Base-by-base conservation (phyloP, 2,113 vertebrate genomes). In the Pungitius pungitius region DNA sequence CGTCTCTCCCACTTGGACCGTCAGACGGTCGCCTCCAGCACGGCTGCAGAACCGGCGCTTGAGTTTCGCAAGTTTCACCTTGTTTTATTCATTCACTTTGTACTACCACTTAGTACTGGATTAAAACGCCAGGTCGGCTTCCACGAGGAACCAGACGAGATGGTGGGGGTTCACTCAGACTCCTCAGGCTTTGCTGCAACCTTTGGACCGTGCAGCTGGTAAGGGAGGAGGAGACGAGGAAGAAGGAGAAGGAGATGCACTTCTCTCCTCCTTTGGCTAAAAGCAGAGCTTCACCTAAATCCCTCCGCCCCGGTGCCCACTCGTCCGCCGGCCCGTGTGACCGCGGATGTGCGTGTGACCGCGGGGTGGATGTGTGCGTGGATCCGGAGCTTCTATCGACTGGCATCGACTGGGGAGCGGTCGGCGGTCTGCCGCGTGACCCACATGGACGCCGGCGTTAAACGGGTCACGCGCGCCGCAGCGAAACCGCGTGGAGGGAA, bases 381-480 rank as follows among this genome's bases (percentile, higher is more conserved):
- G 56, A 71, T 10, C 7, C 26, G 56, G 47, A 12, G 69, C 65
- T 69, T 85, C 43, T n/a, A 69, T 75, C 77, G 85, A 81, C 85
- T 75, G 6, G 51, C 85, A 89, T 91, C 83, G 90, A 88, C 74
- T n/a, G n/a, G 45, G 76, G 47, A 56, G 65, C 66, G n/a, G 73
- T 82, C 71, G 83, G 82, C 83, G 80, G 77, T 61, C 13, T 60
- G 73, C n/a, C 17, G 75, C 70, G 51, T 90, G 89, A 91, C 87
- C 89, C 84, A 89, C 58, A 89, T 91, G 69, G 59, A 71, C 6
- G 20, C 47, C 22, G 56, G 26, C 37, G 13, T 64, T 73, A n/a
- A 72, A 67, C 56, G 30, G 69, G 64, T 51, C 60, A 26, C 35
- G 60, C 52, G 49, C 72, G 63, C 76, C 1, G 61, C 72, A 56